These are phyloP conservation scores for Cairina moschata DNA, from an alignment of 2,113 vertebrate species.

Conservation along the genomic window DNA sequence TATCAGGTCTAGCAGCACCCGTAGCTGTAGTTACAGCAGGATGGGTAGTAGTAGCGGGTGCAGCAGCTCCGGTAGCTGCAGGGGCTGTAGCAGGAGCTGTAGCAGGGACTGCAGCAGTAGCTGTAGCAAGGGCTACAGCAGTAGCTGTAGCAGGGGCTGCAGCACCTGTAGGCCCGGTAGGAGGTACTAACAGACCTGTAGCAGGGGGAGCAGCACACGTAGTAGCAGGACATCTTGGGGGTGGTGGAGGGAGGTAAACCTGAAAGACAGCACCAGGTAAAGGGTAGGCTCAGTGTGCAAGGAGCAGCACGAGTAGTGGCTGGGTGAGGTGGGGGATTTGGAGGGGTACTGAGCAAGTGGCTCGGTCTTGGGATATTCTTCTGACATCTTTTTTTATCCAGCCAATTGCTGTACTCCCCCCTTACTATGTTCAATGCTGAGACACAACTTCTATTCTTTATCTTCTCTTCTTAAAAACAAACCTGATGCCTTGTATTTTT, in stretches of 20 bases:
- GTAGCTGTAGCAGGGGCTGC: not conserved
- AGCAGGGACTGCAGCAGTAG: not conserved
- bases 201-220: not conserved
- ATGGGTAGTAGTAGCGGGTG: not conserved
- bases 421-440: not conserved
- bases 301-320: not conserved
- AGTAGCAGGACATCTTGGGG: conserved; percentile 27
- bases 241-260: not conserved
- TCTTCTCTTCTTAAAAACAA: not conserved
- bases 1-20: conserved; percentile 1
- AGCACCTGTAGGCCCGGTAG: not conserved
- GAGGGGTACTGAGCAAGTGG: not conserved
- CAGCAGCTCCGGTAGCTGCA: not conserved
- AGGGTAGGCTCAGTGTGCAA: not conserved
- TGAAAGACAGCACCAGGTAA: accelerated
- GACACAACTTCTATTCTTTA: not conserved
- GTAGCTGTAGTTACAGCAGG: not conserved
- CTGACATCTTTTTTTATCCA: not conserved
- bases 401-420: not conserved
- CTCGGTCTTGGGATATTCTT: not conserved
- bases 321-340: not conserved
- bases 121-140: not conserved
- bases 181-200: not conserved
- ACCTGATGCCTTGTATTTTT: not conserved
- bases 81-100: not conserved